Percentiles rank a stretch among this genome's conserved stretches.
These are phyloP conservation scores for Tachypleus tridentatus DNA, from an alignment of 1,140 invertebrate genomes.

Conservation along the genomic window DNA sequence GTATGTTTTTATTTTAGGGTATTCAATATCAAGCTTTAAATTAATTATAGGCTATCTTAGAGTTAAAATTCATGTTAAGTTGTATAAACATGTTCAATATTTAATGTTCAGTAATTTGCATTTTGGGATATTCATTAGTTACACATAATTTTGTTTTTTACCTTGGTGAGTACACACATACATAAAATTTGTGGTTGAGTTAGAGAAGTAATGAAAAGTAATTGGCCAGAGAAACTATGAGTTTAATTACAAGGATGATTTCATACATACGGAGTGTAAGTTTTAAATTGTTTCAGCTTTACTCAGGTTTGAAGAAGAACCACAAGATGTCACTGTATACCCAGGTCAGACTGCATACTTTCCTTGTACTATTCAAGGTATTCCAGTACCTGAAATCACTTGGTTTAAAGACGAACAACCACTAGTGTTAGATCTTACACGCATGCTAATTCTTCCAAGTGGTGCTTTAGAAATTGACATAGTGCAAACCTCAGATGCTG, in stretches of 20 bases:
- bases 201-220: too few relatives aligned
- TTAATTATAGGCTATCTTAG: too few relatives aligned
- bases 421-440: conserved; percentile 50
- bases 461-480: conserved; percentile 74
- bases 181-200: too few relatives aligned
- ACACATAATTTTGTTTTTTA: too few relatives aligned
- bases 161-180: too few relatives aligned
- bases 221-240: background rate
- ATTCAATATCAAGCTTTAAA: too few relatives aligned
- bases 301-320: conserved; percentile 50
- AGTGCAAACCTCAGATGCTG: conserved; percentile 55
- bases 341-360: conserved; percentile 49
- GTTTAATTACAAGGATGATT: background rate
- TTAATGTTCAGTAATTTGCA: too few relatives aligned
- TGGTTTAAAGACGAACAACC: conserved; percentile 69
- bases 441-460: conserved; percentile 60
- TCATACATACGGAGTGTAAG: background rate
- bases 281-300: conserved; percentile 35
- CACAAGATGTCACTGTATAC: conserved; percentile 50
- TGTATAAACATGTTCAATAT: too few relatives aligned
- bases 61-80: too few relatives aligned
- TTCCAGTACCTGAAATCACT: conserved; percentile 43
- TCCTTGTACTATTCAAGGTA: conserved; percentile 39
- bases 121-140: too few relatives aligned
- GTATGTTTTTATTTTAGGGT: too few relatives aligned